Percentiles rank a stretch among this genome's conserved stretches.
phyloP scores from a whole-genome alignment of 92 coral and sea anemone genomes.

The Zoanthus sociatus region DNA sequence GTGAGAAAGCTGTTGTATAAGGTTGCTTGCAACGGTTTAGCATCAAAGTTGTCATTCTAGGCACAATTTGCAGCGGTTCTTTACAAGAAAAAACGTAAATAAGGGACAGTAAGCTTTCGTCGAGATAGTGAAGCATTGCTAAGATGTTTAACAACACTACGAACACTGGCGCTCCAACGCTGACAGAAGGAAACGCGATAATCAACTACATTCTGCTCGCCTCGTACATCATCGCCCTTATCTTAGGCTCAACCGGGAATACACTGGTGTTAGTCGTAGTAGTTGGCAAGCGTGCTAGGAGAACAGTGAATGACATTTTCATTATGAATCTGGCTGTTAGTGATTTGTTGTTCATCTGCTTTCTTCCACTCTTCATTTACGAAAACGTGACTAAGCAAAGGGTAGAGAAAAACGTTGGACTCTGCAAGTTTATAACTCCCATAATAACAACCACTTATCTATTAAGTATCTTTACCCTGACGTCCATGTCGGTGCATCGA shows the following conservation, averaged over 20 bases:
- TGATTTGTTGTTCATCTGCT: slow-evolving; percentile 72
- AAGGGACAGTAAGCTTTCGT: background rate
- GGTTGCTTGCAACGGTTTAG: background rate
- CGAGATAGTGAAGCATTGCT: background rate
- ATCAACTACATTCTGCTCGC: slow-evolving; percentile 33
- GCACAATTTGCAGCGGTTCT: no score
- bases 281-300: slow-evolving; percentile 66
- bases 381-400: slow-evolving; percentile 34
- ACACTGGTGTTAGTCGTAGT: slow-evolving; percentile 72
- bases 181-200: background rate
- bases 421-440: slow-evolving; percentile 73
- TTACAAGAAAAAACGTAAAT: background rate
- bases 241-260: slow-evolving; percentile 76
- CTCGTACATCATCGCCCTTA: slow-evolving; percentile 65
- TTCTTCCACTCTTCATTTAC: slow-evolving; percentile 70
- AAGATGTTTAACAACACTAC: slow-evolving; percentile 18
- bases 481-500: slow-evolving; percentile 81
- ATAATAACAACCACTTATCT: slow-evolving; percentile 69
- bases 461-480: slow-evolving; percentile 73
- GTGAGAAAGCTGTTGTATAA: background rate
- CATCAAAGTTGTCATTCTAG: no score
- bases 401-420: slow-evolving; percentile 44
- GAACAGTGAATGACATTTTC: slow-evolving; percentile 76
- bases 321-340: slow-evolving; percentile 82
- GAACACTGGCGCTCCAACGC: background rate